Evolutionary conservation across 2,113 vertebrate genomes (phyloP).

Genomic region (Spheniscus mendiculus): DNA sequence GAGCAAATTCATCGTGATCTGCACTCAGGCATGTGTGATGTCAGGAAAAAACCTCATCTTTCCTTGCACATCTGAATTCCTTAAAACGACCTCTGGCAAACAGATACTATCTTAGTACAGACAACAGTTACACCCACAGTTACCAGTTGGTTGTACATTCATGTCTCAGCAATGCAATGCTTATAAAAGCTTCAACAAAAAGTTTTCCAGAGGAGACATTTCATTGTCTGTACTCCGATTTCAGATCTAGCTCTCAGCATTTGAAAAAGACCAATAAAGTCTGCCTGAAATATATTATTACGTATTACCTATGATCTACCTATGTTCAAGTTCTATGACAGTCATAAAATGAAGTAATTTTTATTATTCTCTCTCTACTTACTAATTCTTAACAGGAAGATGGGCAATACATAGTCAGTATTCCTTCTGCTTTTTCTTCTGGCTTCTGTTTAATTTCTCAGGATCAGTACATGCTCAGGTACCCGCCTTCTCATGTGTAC

Average conservation of each 20-base stretch:
- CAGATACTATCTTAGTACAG: background rate
- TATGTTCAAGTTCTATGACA: too few relatives aligned
- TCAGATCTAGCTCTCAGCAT: background rate
- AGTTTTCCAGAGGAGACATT: background rate
- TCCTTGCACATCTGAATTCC: background rate
- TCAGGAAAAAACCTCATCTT: background rate
- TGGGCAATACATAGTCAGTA: too few relatives aligned
- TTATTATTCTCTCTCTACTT: background rate
- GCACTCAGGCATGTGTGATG: rapidly evolving
- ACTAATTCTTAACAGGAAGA: background rate
- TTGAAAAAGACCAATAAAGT: background rate
- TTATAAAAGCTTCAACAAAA: background rate
- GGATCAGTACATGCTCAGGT: background rate
- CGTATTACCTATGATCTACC: rapidly evolving
- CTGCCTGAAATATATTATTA: background rate
- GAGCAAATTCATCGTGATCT: background rate
- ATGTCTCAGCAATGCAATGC: background rate
- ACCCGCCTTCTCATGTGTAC: background rate
- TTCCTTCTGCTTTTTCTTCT: background rate
- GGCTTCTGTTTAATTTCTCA: background rate
- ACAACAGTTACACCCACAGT: too few relatives aligned
- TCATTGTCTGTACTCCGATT: background rate
- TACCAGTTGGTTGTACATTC: background rate
- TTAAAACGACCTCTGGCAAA: background rate
- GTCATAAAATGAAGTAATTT: background rate